Evolutionary conservation across 2,888 invertebrate species (phyloP), one percentile per base, ranked within the genome.

Genomic region (Diarsia dahlii): DNA sequence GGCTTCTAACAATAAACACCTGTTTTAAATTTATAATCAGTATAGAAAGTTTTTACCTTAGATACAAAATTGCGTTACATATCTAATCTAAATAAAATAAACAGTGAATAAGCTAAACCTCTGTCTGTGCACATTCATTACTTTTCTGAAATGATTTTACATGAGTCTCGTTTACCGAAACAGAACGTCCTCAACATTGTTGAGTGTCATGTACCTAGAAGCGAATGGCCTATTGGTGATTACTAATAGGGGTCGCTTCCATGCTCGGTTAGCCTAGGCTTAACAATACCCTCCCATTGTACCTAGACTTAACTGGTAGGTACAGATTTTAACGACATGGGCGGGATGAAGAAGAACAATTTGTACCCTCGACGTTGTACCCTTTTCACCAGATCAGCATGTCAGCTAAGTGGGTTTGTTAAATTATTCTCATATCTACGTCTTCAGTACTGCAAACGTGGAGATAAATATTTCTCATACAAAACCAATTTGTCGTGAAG

Each of bases 401-500:
- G 60, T 60, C 50, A 58, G 39, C 50, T 70, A 74, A 71, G 52
- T 76, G 54, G 71, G 5, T 71, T 71, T 68, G 64, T 82, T 72
- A 74, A 84, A 76, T 66, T 85, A 85, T 77, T 71, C 52, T 12
- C 48, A 62, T 71, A 68, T 56, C 78, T 76, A 2, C 56, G 28
- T 54, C 60, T 67, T 73, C 81, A 67, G 75, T 74, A 74, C 65
- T 76, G 81, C 68, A 81, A 69, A 84, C 76, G 76, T 82, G 67
- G 67, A 74, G 73, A 89, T 86, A 83, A 85, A 78, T 74, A 82
- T 87, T 84, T 87, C 84, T 79, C 82, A 87, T 86, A 85, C 78
- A 84, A 87, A 90, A 91, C 89, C 90, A 91, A 93, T 93, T 92
- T 92, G 90, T 90, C 90, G 87, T 90, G 89, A 91, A 91, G 86